A percentile compares a stretch with the other conserved stretches of the same genome.
Conservation (phyloP, 1,140 invertebrate genomes). For the Zaprionus ornatus region DNA sequence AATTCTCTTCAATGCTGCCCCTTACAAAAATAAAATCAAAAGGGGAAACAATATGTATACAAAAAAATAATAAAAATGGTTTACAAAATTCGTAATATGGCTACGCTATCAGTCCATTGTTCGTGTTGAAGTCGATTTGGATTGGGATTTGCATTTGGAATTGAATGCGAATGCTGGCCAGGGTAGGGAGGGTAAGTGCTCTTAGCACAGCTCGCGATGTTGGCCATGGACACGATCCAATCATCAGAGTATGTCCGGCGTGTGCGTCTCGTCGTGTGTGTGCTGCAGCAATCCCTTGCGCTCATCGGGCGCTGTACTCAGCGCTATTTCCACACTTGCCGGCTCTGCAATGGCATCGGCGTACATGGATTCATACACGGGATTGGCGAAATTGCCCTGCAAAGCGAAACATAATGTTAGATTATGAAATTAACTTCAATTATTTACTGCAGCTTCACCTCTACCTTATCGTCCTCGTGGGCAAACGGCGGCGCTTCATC, state of each 20-base stretch:
- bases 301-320: slow-evolving; percentile 77
- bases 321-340: slow-evolving; percentile 60
- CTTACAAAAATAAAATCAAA: slow-evolving; percentile 34
- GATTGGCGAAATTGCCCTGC: slow-evolving; percentile 91
- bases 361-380: slow-evolving; percentile 93
- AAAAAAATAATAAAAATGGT: slow-evolving; percentile 43
- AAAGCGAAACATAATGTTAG: background rate
- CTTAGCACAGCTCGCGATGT: slow-evolving; percentile 70
- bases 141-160: slow-evolving; percentile 34
- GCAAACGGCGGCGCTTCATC: slow-evolving; percentile 87
- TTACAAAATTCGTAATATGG: slow-evolving; percentile 76
- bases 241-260: slow-evolving; percentile 83
- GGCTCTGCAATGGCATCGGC: slow-evolving; percentile 83
- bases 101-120: slow-evolving; percentile 81
- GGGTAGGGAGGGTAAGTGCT: slow-evolving; percentile 25
- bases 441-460: background rate
- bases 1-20: slow-evolving; percentile 1
- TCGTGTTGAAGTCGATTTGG: slow-evolving; percentile 74
- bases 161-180: slow-evolving; percentile 6
- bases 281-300: slow-evolving; percentile 79
- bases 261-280: slow-evolving; percentile 79
- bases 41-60: slow-evolving; percentile 59
- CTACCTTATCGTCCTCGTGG: slow-evolving; percentile 86
- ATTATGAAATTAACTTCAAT: background rate
- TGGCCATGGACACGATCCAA: slow-evolving; percentile 55